Conservation (phyloP, 2,113 vertebrate genomes). For the Pedetes capensis region DNA sequence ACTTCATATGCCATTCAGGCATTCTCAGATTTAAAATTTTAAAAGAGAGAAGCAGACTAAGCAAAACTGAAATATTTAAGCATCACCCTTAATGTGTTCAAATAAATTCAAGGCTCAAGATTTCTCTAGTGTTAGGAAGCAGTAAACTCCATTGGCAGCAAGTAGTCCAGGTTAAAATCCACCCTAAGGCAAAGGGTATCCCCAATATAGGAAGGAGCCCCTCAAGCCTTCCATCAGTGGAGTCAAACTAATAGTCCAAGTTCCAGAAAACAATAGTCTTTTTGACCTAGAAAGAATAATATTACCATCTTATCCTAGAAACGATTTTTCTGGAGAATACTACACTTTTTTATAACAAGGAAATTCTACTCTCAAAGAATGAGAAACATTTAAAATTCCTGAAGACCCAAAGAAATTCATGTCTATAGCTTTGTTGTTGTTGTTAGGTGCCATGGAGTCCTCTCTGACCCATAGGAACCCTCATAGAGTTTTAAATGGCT, state of each 20-base stretch:
- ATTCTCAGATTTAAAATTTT: background rate
- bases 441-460: too few relatives aligned
- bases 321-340: constrained; percentile 9
- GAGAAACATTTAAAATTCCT: background rate
- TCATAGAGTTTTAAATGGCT: too few relatives aligned
- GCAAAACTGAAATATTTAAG: background rate
- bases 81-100: background rate
- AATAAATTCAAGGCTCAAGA: background rate
- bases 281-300: background rate
- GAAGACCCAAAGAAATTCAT: background rate
- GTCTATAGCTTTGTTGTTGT: too few relatives aligned
- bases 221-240: background rate
- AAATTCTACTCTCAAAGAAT: background rate
- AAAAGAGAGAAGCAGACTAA: background rate
- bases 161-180: background rate
- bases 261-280: background rate
- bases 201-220: background rate
- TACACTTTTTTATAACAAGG: background rate
- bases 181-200: background rate
- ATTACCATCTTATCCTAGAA: background rate
- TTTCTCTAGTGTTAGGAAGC: background rate
- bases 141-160: background rate
- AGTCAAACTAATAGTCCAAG: background rate
- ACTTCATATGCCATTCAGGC: background rate
- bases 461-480: too few relatives aligned